Evolutionary conservation across 2,888 invertebrate genomes (phyloP), one percentile per base, ranked within the genome.

Genomic region (Agelastica alni): DNA sequence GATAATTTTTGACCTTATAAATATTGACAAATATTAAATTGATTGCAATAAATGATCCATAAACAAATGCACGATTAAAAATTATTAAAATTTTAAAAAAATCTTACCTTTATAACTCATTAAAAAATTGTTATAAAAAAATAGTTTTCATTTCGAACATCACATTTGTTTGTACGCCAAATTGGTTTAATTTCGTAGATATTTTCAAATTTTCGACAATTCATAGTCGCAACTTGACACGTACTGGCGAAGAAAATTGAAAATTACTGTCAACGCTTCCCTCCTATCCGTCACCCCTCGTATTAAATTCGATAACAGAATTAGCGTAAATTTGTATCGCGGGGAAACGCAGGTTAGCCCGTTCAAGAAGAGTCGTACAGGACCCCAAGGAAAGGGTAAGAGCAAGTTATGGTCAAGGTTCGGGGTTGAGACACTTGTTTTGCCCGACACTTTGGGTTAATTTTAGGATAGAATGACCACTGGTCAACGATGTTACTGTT

Each of bases 331-430:
- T 55, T 61, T 48, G 61, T 60, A 61, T 55, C 47, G 31, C 10
- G 46, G 53, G 54, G 59, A 60, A 61, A n/a, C n/a, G n/a, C 59
- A 61, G 61, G 62, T 63, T 62, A 64, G 46, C 53, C 51, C 56
- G 48, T 60, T 59, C 47, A 59, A 59, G 53, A n/a, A n/a, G 56
- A 59, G 59, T 45, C 45, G 37, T 43, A 56, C 56, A 52, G 18
- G 44, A 10, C 53, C 56, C 58, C 46, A 53, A 62, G 56, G 52
- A 59, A 52, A 61, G 61, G 53, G 53, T 48, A 46, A 49, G 53
- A 62, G 58, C 61, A 58, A 61, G 61, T 64, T 60, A 59, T 62
- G 62, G 61, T 62, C 64, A 63, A 63, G 62, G 58, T 51, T 62
- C 53, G 61, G 58, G 62, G 51, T 63, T 58, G 63, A 57, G 51